Percentiles rank a stretch among this genome's conserved stretches.
Evolutionary conservation across 2,888 invertebrate species (phyloP).

Genomic region (Heliconius ethilla): DNA sequence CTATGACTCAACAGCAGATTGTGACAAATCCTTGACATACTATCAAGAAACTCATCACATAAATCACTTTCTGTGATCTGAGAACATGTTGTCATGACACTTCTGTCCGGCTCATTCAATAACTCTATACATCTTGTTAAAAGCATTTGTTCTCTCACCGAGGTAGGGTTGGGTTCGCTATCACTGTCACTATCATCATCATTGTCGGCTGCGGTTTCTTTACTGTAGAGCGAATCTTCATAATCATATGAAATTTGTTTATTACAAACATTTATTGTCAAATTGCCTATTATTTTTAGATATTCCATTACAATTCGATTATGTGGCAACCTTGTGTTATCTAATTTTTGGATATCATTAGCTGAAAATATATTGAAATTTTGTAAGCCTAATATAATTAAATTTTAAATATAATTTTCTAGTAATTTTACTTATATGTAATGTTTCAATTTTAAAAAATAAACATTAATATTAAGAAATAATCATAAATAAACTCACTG

Average conservation of each 20-base stretch:
- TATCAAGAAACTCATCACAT: conserved; percentile 82
- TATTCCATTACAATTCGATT: conserved; percentile 72
- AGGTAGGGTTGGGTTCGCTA: conserved; percentile 74
- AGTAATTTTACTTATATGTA: too few relatives aligned
- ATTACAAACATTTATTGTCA: conserved; percentile 72
- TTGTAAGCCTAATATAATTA: background rate
- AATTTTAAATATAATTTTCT: background rate
- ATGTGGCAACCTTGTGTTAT: conserved; percentile 81
- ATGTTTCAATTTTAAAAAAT: background rate
- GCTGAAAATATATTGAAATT: conserved; percentile 31
- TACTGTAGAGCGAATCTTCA: conserved; percentile 74
- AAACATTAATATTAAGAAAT: background rate
- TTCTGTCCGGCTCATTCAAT: conserved; percentile 83
- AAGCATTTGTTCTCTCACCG: conserved; percentile 72
- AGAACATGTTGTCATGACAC: conserved; percentile 71
- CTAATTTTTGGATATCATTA: conserved; percentile 47
- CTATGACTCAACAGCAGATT: conserved; percentile 91
- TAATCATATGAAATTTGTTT: conserved; percentile 73
- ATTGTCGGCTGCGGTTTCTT: conserved; percentile 75
- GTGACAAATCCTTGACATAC: conserved; percentile 90
- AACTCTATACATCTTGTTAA: conserved; percentile 83
- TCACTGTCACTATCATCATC: conserved; percentile 84
- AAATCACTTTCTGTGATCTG: conserved; percentile 78
- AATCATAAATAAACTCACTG: conserved; percentile 75
- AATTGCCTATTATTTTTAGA: conserved; percentile 72